These are phyloP conservation scores for Conchocele bisecta DNA, from an alignment of 2,888 invertebrate species.

Conservation along the genomic window DNA sequence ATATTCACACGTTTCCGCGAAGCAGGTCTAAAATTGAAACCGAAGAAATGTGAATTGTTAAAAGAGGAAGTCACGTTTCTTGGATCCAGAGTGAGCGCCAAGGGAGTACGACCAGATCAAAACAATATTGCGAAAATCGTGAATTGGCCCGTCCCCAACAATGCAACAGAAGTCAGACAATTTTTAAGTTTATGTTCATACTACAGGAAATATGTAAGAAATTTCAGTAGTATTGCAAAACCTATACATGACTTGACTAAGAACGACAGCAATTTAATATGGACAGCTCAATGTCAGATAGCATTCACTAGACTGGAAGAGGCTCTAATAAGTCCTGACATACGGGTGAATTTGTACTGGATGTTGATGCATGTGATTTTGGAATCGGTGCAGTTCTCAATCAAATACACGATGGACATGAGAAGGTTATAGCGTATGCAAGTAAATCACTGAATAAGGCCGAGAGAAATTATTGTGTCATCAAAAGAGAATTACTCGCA, in stretches of 20 bases:
- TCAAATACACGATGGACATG: no score
- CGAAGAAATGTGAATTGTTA: conserved; percentile 47
- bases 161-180: conserved; percentile 36
- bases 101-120: conserved; percentile 14
- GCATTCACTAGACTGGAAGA: no score
- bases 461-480: no score
- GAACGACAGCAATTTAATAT: no score
- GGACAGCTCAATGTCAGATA: no score
- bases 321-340: no score
- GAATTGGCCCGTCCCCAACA: conserved; percentile 19
- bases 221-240: conserved; percentile 31
- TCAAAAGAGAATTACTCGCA: no score
- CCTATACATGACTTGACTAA: conserved; percentile 21
- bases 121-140: conserved; percentile 14
- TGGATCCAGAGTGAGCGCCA: conserved; percentile 24
- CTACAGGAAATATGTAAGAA: conserved; percentile 30
- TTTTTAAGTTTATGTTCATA: conserved; percentile 40
- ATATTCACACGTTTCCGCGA: conserved; percentile 38
- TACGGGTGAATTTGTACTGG: no score
- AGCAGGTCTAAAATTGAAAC: conserved; percentile 56
- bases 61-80: conserved; percentile 37
- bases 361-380: no score
- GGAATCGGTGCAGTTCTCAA: no score
- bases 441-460: no score
- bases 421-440: no score